phyloP scores from a whole-genome alignment of 1,140 invertebrate species.

The Polyergus mexicanus region DNA sequence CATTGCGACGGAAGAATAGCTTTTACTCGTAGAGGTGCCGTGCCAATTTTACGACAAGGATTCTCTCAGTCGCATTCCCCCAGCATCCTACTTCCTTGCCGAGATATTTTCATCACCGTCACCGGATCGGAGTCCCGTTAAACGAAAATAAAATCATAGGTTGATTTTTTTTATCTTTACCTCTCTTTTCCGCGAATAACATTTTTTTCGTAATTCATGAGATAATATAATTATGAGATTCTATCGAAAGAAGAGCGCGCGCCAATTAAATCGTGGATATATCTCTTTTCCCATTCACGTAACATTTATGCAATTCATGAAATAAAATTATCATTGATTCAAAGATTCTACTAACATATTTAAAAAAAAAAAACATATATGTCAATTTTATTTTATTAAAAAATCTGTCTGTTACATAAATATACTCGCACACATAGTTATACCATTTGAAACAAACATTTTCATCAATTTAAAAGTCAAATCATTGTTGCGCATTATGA shows the following conservation, averaged over 20 bases:
- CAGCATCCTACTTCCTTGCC: background rate
- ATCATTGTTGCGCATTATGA: constrained; percentile 23
- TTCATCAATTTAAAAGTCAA: constrained; percentile 1
- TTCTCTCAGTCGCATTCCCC: background rate
- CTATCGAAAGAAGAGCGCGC: background rate
- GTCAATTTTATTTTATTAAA: no score
- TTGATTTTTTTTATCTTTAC: constrained; percentile 14
- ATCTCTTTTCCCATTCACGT: no score
- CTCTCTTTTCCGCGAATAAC: background rate
- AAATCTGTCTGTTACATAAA: no score
- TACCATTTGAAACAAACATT: background rate
- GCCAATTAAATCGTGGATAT: background rate
- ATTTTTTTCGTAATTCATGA: background rate
- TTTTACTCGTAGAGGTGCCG: constrained; percentile 17
- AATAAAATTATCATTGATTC: no score
- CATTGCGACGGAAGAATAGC: constrained; percentile 8
- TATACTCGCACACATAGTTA: no score
- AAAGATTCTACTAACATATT: no score
- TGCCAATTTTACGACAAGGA: constrained; percentile 49
- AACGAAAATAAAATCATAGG: background rate
- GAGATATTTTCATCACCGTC: constrained; percentile 24
- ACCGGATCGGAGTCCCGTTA: background rate
- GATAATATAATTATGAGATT: background rate
- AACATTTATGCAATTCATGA: no score
- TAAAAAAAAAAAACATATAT: no score